Evolutionary conservation across 2,888 invertebrate species (phyloP).

Genomic region (Dendrolimus houi): DNA sequence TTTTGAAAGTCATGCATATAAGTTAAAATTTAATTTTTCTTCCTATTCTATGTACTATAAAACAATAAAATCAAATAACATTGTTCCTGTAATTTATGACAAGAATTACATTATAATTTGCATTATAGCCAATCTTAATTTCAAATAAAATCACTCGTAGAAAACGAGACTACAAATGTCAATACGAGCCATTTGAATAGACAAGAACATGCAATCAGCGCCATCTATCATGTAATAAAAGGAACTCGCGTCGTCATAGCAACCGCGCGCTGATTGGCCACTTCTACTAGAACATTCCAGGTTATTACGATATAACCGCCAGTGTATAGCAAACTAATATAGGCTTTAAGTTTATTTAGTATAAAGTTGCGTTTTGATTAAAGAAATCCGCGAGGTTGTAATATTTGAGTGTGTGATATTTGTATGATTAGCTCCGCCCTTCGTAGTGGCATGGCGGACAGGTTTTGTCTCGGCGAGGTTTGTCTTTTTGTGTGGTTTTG

Average conservation of each 20-base stretch:
- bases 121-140: too few relatives aligned
- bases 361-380: conserved; percentile 38
- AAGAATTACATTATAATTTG: too few relatives aligned
- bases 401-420: conserved; percentile 19
- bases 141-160: too few relatives aligned
- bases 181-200: not conserved
- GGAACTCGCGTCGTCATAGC: conserved; percentile 51
- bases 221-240: conserved; percentile 48
- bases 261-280: conserved; percentile 69
- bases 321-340: conserved; percentile 30
- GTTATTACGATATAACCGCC: conserved; percentile 37
- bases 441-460: conserved; percentile 62
- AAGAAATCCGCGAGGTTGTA: conserved; percentile 16
- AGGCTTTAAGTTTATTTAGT: conserved; percentile 26
- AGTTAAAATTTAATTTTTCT: too few relatives aligned
- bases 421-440: conserved; percentile 67
- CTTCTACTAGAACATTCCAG: conserved; percentile 31
- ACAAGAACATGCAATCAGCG: conserved; percentile 21
- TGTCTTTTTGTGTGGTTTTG: conserved; percentile 54
- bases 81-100: too few relatives aligned
- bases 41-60: too few relatives aligned
- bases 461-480: conserved; percentile 34
- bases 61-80: too few relatives aligned
- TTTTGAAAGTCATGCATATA: too few relatives aligned
- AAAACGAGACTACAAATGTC: not conserved